Conservation (phyloP, 2,888 invertebrate species). For the Eupeodes luniger region DNA sequence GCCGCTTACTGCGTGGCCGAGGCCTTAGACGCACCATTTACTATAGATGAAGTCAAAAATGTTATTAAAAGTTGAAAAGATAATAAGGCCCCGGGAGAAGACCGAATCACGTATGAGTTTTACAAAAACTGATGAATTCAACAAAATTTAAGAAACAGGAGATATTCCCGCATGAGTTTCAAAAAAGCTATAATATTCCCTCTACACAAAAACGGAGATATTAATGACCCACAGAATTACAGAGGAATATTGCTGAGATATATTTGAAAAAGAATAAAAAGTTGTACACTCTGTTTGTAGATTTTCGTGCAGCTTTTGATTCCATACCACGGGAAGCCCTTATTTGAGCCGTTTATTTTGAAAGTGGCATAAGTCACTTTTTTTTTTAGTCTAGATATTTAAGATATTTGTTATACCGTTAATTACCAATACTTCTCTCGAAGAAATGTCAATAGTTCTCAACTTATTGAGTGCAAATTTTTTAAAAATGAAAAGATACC, state of each 20-base stretch:
- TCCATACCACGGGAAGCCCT: not conserved
- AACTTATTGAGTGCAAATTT: no score
- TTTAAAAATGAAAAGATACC: no score
- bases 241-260: not conserved
- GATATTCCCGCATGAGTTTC: conserved; percentile 27
- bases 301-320: not conserved
- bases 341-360: no score
- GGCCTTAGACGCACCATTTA: not conserved
- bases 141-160: not conserved
- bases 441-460: no score
- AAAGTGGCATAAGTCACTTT: no score
- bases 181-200: conserved; percentile 12
- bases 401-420: no score
- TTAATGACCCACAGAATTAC: not conserved
- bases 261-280: conserved; percentile 1
- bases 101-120: conserved; percentile 14
- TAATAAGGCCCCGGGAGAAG: conserved; percentile 9
- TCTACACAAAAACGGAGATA: conserved; percentile 5
- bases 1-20: no score
- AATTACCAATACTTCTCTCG: no score
- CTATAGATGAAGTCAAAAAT: not conserved
- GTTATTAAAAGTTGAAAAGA: not conserved
- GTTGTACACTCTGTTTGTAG: not conserved
- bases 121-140: conserved; percentile 3
- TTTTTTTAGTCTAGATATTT: no score